Base-by-base conservation (phyloP, 2,888 invertebrate genomes). In the Aspidiotus rigidus region DNA sequence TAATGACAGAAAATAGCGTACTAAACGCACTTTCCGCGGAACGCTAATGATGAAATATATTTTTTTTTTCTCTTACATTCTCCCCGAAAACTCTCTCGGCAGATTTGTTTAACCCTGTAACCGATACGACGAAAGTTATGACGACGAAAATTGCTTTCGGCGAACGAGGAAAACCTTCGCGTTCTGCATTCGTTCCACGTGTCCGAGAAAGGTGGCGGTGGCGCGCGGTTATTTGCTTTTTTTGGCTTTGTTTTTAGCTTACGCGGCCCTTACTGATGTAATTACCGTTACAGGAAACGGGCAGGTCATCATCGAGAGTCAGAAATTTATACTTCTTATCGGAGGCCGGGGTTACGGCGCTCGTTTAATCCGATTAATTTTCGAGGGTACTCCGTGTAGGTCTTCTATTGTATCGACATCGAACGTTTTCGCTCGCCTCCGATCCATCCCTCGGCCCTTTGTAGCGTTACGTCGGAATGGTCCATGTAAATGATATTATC, bases 211-310 rank as follows among this genome's bases (percentile, higher is more conserved):
- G 28, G 28, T 28, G 28, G 28, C 28, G 28, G 28, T 28, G 28
- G 28, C 28, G 28, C 28, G 28, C 28, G 28, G 28, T 28, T 49
- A 49, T 11, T 49, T 49, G n/a, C n/a, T 49, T 49, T 11, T n/a
- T 49, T 49, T 49, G 11, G 49, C 49, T 11, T 49, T 49, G 49
- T 49, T 49, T 49, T 49, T 6, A n/a, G 49, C 49, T 49, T 49
- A 49, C 49, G 49, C n/a, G n/a, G 49, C 49, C 49, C 49, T 49
- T n/a, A n/a, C 49, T 13, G 49, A 49, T 49, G 49, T 49, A 49
- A 49, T 49, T 49, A 49, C 49, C 49, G 49, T n/a, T 49, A 49
- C n/a, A 49, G 49, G 49, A 49, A 49, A 49, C 49, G n/a, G 49
- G 49, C 49, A 49, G 49, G 49, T 49, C 49, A 49, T 49, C 49